Evolutionary conservation across 1,140 invertebrate species (phyloP), one percentile per base, ranked within the genome.

Genomic region (Lysiphlebus fabarum): DNA sequence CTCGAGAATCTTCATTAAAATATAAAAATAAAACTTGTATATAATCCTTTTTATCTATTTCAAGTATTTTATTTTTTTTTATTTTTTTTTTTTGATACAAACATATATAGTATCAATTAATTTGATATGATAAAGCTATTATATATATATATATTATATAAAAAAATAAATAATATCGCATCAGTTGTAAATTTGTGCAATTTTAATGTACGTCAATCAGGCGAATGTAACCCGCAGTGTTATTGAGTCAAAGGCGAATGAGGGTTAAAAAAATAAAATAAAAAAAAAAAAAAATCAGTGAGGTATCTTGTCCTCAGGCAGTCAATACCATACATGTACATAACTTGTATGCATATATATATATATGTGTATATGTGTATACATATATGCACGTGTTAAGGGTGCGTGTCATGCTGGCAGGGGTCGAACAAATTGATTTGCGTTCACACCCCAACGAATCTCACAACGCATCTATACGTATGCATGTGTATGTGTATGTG

Each of bases 361-460:
- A 4, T 10, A 8, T 10, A 7, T 17, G 12, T 11, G 41, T 56
- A 2, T 26, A 0, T 34, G 6, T n/a, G 11, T 10, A 26, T 64
- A 3, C 3, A 3, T 62, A 67, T 17, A 26, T 33, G 53, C n/a
- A 53, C 41, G 61, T 63, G 63, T 58, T 65, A 66, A 64, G 62
- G 59, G 65, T 70, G 70, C 68, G 66, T 70, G 68, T 70, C 69
- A 37, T 54, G 17, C 65, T 63, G 67, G 70, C 72, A 72, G 68
- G 68, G 68, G 70, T 62, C 67, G 69, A 62, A 72, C 74, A 79
- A 78, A 79, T 79, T 78, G 76, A 79, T 79, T 79, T 79, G 77
- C 76, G 76, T 79, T 79, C 76, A 78, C 77, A 77, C 77, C 77
- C 76, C 65, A 70, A 53, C 66, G 67, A 60, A 68, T 63, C 67